These are phyloP conservation scores for Alexandromys fortis DNA, from an alignment of 2,113 vertebrate species.

Conservation along the genomic window DNA sequence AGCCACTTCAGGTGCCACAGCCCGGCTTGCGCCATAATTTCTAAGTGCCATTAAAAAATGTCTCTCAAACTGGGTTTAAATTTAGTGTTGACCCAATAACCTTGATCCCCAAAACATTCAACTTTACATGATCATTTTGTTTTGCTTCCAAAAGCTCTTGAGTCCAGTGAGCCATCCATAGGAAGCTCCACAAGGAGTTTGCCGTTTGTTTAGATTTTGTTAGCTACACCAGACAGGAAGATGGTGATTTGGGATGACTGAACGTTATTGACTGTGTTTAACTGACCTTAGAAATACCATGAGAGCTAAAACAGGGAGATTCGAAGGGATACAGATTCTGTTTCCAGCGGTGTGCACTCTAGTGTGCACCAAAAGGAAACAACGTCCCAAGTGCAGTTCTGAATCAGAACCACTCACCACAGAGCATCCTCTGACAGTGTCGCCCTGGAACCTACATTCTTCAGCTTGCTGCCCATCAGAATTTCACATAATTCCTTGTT, in stretches of 20 bases:
- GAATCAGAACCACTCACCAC: constrained; percentile 40
- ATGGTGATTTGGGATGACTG: constrained; percentile 68
- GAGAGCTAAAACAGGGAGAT: constrained; percentile 57
- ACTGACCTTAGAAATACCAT: constrained; percentile 70
- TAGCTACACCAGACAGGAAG: constrained; percentile 65
- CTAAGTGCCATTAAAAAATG: constrained; percentile 83
- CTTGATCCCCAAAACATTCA: constrained; percentile 80
- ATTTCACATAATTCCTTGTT: constrained; percentile 38
- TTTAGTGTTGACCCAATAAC: constrained; percentile 86
- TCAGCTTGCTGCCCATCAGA: neutral
- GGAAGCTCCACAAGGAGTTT: constrained; percentile 59
- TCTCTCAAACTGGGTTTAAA: constrained; percentile 83
- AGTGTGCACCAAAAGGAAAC: constrained; percentile 41
- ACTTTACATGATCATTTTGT: constrained; percentile 80
- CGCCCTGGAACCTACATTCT: neutral
- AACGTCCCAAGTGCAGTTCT: neutral
- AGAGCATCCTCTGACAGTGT: neutral
- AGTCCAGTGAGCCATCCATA: constrained; percentile 62
- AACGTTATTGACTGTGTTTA: constrained; percentile 77
- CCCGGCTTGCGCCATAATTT: constrained; percentile 84
- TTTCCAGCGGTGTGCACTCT: neutral
- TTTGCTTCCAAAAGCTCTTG: constrained; percentile 82
- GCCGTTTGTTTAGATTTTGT: constrained; percentile 72
- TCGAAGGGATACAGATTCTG: constrained; percentile 62
- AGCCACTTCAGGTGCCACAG: constrained; percentile 78